Evolutionary conservation across 2,113 vertebrate species (phyloP).

Genomic region (Microcebus murinus): DNA sequence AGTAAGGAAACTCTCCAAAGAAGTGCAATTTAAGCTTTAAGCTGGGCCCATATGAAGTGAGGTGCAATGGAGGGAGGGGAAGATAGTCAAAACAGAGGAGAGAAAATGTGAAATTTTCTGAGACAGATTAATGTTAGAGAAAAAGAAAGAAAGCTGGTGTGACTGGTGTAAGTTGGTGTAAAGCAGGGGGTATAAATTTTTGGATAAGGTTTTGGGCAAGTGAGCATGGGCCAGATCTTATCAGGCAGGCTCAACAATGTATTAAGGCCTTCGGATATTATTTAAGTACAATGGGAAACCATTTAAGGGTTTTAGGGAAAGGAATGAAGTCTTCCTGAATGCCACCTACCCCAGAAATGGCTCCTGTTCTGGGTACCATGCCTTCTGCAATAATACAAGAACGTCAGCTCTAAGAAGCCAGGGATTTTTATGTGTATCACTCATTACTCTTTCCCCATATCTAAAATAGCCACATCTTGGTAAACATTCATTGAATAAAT

Average conservation of each 20-base stretch:
- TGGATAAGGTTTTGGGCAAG: not conserved
- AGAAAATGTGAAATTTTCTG: not conserved
- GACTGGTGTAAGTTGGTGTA: not conserved
- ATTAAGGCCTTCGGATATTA: not conserved
- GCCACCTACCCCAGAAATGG: not conserved
- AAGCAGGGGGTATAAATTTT: not conserved
- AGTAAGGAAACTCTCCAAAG: not conserved
- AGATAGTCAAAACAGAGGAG: not conserved
- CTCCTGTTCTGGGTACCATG: not conserved
- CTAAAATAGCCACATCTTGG: not conserved
- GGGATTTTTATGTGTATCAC: not conserved
- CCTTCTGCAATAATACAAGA: not conserved
- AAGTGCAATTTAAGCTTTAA: constrained; percentile 24
- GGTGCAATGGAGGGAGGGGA: not conserved
- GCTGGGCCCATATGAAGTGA: not conserved
- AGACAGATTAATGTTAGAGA: not conserved
- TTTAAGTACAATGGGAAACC: not conserved
- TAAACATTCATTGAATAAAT: constrained; percentile 6
- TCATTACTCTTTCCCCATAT: not conserved
- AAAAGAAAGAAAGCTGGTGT: not conserved
- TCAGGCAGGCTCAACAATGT: not conserved
- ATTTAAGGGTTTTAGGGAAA: not conserved
- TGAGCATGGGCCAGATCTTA: not conserved
- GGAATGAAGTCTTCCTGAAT: constrained; percentile 24
- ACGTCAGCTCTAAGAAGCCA: constrained; percentile 28